A percentile compares a stretch with the other conserved stretches of the same genome.
Conservation (phyloP, 2,888 invertebrate genomes). For the Rhaphigaster nebulosa region DNA sequence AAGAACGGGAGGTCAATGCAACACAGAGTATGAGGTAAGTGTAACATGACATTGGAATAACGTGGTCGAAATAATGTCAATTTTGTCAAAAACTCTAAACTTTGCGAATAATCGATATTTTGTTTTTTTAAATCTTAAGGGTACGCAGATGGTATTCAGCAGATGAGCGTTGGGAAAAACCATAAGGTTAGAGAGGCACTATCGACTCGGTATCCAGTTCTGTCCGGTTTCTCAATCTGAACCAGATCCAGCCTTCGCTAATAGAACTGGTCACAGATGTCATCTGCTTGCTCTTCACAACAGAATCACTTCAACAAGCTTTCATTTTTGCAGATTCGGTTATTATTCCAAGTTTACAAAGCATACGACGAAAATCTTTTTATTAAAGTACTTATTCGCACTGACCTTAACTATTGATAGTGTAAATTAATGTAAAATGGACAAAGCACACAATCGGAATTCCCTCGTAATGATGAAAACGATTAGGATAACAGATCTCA, state of each 20-base stretch:
- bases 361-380: not conserved
- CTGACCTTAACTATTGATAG: not conserved
- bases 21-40: not conserved
- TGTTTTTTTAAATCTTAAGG: not conserved
- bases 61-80: not conserved
- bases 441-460: not conserved
- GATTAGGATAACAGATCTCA: too few relatives aligned
- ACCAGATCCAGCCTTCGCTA: conserved; percentile 31
- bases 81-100: not conserved
- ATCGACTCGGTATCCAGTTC: not conserved
- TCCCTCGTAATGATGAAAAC: too few relatives aligned
- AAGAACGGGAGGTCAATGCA: not conserved
- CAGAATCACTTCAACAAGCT: not conserved
- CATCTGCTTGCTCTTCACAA: not conserved
- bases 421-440: not conserved
- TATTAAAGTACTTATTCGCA: not conserved
- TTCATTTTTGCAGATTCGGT: not conserved
- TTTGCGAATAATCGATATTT: not conserved
- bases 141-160: not conserved
- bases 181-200: not conserved
- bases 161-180: not conserved
- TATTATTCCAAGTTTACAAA: not conserved
- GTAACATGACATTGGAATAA: not conserved
- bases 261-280: conserved; percentile 31
- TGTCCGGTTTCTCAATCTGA: conserved; percentile 29